phyloP scores from a whole-genome alignment of 2,797 vertebrate species.

The Dipus sagitta region DNA sequence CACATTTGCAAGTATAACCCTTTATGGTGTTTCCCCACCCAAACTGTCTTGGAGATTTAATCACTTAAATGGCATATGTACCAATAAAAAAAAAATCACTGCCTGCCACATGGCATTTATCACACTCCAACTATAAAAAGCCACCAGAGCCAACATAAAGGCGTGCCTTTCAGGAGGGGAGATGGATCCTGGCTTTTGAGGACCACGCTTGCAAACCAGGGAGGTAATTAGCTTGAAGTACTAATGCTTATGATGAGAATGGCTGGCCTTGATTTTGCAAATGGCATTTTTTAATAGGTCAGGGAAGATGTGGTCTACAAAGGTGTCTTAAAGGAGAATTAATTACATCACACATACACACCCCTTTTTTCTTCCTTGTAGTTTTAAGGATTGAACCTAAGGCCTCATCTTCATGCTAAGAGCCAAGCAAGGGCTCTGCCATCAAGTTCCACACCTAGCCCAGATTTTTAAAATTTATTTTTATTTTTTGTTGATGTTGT shows the following conservation, averaged over 20 bases:
- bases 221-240: not conserved
- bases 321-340: constrained; percentile 9
- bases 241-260: not conserved
- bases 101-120: not conserved
- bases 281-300: constrained; percentile 18
- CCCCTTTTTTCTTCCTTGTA: no score
- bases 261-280: not conserved
- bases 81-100: constrained; percentile 35
- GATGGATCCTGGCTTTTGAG: not conserved
- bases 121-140: constrained; percentile 6
- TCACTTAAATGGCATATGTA: constrained; percentile 17
- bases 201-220: not conserved
- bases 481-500: no score
- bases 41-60: constrained; percentile 34
- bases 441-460: not conserved
- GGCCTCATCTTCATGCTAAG: not conserved
- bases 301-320: not conserved
- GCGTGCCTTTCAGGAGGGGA: not conserved
- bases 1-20: constrained; percentile 17
- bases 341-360: not conserved
- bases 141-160: not conserved
- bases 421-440: not conserved
- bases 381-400: not conserved
- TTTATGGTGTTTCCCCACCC: constrained; percentile 28
- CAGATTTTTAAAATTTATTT: no score